Evolutionary conservation across 1,140 invertebrate species (phyloP).

Genomic region (Philopotamus ludificatus): DNA sequence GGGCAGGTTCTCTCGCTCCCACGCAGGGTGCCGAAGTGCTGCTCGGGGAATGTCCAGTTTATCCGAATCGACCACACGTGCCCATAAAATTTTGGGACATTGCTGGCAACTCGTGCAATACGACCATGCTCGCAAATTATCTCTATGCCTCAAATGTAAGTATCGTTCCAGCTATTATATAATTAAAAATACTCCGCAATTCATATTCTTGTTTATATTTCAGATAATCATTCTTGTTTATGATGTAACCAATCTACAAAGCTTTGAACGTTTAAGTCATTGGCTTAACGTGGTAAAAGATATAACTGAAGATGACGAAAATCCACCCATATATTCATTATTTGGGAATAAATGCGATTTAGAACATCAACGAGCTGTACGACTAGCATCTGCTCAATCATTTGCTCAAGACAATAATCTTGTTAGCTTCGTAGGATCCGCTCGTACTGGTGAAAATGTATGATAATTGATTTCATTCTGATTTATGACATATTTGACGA

Average conservation of each 20-base stretch:
- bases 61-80: conserved; percentile 46
- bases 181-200: no score
- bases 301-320: conserved; percentile 52
- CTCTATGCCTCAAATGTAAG: conserved; percentile 76
- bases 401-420: conserved; percentile 77
- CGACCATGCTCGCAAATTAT: conserved; percentile 82
- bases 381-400: conserved; percentile 74
- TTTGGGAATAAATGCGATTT: conserved; percentile 90
- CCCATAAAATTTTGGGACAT: conserved; percentile 80
- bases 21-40: conserved; percentile 79
- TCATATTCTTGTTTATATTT: conserved; percentile 44
- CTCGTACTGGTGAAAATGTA: conserved; percentile 87
- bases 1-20: conserved; percentile 46
- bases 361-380: conserved; percentile 80
- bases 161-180: no score
- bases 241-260: conserved; percentile 79
- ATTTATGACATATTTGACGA: conserved; percentile 1
- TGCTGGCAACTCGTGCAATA: conserved; percentile 70
- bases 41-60: conserved; percentile 66
- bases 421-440: conserved; percentile 75
- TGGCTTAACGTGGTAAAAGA: conserved; percentile 72
- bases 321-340: conserved; percentile 68
- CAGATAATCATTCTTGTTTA: conserved; percentile 83
- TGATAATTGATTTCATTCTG: conserved; percentile 42
- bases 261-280: conserved; percentile 74